Evolutionary conservation across 2,888 invertebrate species (phyloP).

Genomic region (Platerodrilus igneus): DNA sequence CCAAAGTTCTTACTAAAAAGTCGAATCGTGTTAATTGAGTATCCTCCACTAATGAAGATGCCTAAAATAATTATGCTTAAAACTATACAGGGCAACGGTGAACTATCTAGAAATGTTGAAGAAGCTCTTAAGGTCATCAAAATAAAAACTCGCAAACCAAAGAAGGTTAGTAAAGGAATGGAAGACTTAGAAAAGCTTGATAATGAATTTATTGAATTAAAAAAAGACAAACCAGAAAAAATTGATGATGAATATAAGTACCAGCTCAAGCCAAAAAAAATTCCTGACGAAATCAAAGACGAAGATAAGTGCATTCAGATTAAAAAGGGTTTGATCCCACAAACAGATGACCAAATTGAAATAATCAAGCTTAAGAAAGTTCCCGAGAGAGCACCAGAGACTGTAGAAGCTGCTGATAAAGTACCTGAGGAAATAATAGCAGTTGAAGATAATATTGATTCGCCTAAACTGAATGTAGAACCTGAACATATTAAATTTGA

Average conservation of each 20-base stretch:
- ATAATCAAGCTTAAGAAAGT: conserved; percentile 44
- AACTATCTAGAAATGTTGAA: conserved; percentile 49
- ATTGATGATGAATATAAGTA: conserved; percentile 39
- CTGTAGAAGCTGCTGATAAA: conserved; percentile 35
- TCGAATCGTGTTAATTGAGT: conserved; percentile 56
- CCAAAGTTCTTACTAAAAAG: conserved; percentile 69
- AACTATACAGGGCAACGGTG: conserved; percentile 43
- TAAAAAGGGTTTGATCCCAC: conserved; percentile 48
- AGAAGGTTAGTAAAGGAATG: conserved; percentile 38
- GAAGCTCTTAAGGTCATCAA: conserved; percentile 47
- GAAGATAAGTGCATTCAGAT: conserved; percentile 43
- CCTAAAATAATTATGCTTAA: conserved; percentile 39
- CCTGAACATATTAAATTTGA: conserved; percentile 42
- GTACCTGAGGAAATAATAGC: conserved; percentile 32
- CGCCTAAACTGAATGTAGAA: no score
- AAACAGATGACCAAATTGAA: conserved; percentile 37
- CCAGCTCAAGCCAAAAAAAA: conserved; percentile 28
- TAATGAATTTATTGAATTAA: conserved; percentile 44
- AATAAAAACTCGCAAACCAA: conserved; percentile 40
- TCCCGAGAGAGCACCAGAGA: conserved; percentile 41
- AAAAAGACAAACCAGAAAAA: conserved; percentile 37
- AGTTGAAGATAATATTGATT: no score
- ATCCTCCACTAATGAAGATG: conserved; percentile 44
- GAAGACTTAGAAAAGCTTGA: conserved; percentile 49
- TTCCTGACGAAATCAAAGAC: conserved; percentile 10